Evolutionary conservation across 1,140 invertebrate genomes (phyloP).

Genomic region (Oryctes rhinoceros): DNA sequence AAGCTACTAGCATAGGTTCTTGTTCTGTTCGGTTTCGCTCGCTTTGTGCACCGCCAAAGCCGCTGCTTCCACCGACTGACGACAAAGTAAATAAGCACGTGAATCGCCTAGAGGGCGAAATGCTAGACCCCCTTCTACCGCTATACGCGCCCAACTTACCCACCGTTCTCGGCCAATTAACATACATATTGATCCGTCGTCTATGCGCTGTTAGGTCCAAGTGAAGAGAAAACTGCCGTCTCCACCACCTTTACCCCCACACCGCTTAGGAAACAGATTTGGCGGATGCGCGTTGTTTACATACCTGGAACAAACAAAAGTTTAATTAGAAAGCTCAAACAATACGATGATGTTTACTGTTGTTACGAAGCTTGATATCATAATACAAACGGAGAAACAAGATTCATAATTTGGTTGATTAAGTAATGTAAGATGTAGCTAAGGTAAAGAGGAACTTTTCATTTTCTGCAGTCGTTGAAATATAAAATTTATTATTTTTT

Average conservation of each 20-base stretch:
- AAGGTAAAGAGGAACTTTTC: too few relatives aligned
- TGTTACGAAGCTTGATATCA: background rate
- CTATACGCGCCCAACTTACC: background rate
- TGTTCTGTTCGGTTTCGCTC: conserved; percentile 5
- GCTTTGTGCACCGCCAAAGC: background rate
- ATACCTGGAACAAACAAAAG: conserved; percentile 13
- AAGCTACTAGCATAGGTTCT: background rate
- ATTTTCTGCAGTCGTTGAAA: too few relatives aligned
- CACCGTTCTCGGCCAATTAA: conserved; percentile 17
- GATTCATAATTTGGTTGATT: background rate
- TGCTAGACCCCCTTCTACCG: background rate
- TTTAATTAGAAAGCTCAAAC: background rate
- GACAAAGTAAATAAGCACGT: conserved; percentile 18
- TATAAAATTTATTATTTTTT: too few relatives aligned
- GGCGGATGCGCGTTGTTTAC: conserved; percentile 1
- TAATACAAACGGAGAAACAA: too few relatives aligned
- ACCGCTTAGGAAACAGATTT: background rate
- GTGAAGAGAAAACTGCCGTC: background rate
- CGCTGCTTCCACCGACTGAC: background rate
- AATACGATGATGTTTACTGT: background rate
- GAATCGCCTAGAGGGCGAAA: background rate
- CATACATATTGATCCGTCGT: conserved; percentile 21
- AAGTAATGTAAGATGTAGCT: too few relatives aligned
- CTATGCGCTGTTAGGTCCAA: background rate
- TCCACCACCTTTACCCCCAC: background rate